phyloP scores from a whole-genome alignment of 2,113 vertebrate genomes.

The Corythornis cristatus region DNA sequence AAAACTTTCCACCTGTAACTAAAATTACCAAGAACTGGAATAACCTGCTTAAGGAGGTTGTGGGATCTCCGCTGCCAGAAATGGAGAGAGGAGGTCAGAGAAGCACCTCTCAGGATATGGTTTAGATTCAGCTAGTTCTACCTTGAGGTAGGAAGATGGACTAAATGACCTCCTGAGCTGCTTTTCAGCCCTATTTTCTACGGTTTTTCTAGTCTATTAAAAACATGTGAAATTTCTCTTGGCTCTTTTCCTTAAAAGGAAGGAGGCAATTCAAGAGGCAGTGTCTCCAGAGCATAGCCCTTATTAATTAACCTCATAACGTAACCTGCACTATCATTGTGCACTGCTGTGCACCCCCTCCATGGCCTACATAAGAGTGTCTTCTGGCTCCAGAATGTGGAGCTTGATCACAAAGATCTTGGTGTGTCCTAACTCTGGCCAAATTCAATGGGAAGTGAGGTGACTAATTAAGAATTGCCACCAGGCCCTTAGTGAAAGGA shows the following conservation, averaged over 20 bases:
- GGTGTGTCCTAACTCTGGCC: constrained; percentile 11
- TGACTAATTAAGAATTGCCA: constrained; percentile 24
- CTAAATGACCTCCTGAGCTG: constrained; percentile 59
- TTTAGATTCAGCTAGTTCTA: constrained; percentile 15
- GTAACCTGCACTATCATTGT: constrained; percentile 56
- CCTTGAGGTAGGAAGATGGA: constrained; percentile 40
- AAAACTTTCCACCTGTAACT: constrained; percentile 8
- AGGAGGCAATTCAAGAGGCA: constrained; percentile 56
- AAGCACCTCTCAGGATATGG: not conserved
- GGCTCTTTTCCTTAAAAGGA: constrained; percentile 54
- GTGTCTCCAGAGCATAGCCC: constrained; percentile 58
- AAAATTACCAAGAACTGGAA: not conserved
- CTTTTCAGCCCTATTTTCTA: constrained; percentile 66
- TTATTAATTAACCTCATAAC: constrained; percentile 68
- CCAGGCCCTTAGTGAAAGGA: constrained; percentile 15
- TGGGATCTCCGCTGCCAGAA: not conserved
- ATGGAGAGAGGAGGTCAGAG: not conserved
- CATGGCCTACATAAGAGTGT: constrained; percentile 40
- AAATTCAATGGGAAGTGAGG: constrained; percentile 34
- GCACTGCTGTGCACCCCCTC: not conserved
- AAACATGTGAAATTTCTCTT: constrained; percentile 50
- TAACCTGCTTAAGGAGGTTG: not conserved
- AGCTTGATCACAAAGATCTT: constrained; percentile 8
- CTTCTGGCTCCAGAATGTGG: constrained; percentile 18
- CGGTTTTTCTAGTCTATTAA: constrained; percentile 31